Conservation (phyloP, 2,113 vertebrate species). For the Gambusia holbrooki region DNA sequence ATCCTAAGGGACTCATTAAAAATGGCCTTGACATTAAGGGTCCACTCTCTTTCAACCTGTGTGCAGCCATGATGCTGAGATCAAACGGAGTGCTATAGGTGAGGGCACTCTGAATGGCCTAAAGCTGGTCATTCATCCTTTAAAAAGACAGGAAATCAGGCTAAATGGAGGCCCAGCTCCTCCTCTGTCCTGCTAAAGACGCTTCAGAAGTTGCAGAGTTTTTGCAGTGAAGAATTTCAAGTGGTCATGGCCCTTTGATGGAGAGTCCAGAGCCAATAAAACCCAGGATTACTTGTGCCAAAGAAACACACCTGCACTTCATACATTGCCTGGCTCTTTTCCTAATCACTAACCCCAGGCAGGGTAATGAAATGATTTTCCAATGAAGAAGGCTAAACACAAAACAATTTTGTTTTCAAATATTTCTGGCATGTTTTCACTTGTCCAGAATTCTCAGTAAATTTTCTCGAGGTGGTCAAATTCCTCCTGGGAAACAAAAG, state of each 20-base stretch:
- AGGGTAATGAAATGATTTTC: conserved; percentile 24
- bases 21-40: conserved; percentile 78
- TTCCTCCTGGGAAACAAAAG: conserved; percentile 42
- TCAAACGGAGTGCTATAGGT: conserved; percentile 77
- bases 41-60: conserved; percentile 69
- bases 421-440: conserved; percentile 48
- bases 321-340: conserved; percentile 44
- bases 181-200: conserved; percentile 65
- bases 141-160: conserved; percentile 80
- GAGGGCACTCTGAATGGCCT: conserved; percentile 73
- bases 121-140: conserved; percentile 79
- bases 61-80: conserved; percentile 72
- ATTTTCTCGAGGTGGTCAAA: conserved; percentile 32
- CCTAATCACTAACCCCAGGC: conserved; percentile 43
- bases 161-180: conserved; percentile 72
- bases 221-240: conserved; percentile 76
- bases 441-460: conserved; percentile 33
- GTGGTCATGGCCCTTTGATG: conserved; percentile 66
- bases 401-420: conserved; percentile 24
- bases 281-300: conserved; percentile 71
- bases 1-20: conserved; percentile 70
- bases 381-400: conserved; percentile 26
- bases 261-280: conserved; percentile 67
- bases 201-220: conserved; percentile 68
- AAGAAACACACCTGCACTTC: conserved; percentile 74